Base-by-base conservation (phyloP, 2,888 invertebrate species). In the Lordiphosa fenestrarum region DNA sequence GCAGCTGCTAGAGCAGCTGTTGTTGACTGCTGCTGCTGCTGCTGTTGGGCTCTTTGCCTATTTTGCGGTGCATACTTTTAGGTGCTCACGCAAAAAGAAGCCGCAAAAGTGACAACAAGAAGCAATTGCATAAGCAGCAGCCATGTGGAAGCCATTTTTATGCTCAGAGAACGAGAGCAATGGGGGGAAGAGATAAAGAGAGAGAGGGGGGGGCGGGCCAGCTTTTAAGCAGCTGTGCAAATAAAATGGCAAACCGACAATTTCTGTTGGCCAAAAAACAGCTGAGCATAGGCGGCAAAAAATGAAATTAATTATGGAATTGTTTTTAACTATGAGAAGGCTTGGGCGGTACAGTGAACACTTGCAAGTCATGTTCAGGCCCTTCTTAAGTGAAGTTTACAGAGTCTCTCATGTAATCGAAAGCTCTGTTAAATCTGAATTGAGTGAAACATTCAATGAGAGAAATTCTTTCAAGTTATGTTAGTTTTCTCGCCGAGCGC, bases 21-120 rank as follows among this genome's bases (percentile, higher is more conserved):
- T 9, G 13, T 6, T 39, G 15, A 15, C 15, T 15, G 4, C 6
- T 19, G 9, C 37, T 1, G 5, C 37, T 48, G 9, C 53, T 21
- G n/a, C n/a, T 21, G 15, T 10, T 50, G 30, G 13, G 15, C 41
- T 46, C 23, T 35, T 38, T 9, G 7, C 7, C 2, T 1, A 6
- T 15, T 48, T 52, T n/a, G 35, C 4, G 40, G 63, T 73, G 75
- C 81, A 78, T 76, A 83, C 83, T 76, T 83, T 76, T 83, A 61
- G 83, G 69, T 63, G 25, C 37, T 33, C 41, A 42, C 7, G 35
- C n/a, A 21, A 39, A 21, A 44, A 38, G 78, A 75, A 73, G 66
- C 71, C 78, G 12, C 38, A 54, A 21, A 82, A 77, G 56, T 73
- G 63, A 48, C 41, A 41, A 41, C 41, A 41, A 6, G 5, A 41